A percentile compares a stretch with the other conserved stretches of the same genome.
These are phyloP conservation scores for Temnothorax nylanderi DNA, from an alignment of 1,140 invertebrate genomes.

Conservation along the genomic window DNA sequence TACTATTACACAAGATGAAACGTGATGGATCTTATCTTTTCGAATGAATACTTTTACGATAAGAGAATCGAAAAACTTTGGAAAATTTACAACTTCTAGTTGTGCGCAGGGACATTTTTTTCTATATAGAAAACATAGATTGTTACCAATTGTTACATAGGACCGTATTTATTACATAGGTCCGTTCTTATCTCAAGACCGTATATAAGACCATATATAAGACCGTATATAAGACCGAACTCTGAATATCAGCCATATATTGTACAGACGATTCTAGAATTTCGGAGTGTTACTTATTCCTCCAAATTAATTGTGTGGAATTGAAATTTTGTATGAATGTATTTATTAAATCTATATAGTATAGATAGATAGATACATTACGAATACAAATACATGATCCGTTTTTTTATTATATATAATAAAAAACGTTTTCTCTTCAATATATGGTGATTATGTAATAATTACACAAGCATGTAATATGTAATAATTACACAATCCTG, in stretches of 20 bases:
- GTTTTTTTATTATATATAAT: neutral
- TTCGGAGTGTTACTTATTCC: slow-evolving; percentile 14
- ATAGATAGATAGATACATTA: neutral
- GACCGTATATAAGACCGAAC: no score
- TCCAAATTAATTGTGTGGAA: slow-evolving; percentile 3
- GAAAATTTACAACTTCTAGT: slow-evolving; percentile 6
- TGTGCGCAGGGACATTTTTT: neutral
- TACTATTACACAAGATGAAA: neutral
- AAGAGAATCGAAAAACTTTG: neutral
- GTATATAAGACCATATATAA: no score
- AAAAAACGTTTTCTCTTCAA: neutral
- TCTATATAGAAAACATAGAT: neutral
- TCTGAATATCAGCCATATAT: neutral
- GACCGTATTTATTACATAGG: no score
- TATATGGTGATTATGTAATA: neutral
- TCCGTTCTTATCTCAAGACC: no score
- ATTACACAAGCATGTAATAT: neutral
- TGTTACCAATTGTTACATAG: no score
- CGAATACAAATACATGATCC: neutral
- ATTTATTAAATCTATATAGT: slow-evolving; percentile 3
- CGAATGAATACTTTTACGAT: neutral
- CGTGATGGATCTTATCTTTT: neutral
- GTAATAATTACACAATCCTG: neutral
- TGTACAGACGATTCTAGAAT: neutral
- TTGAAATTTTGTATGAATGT: slow-evolving; percentile 19